Conservation (phyloP, 2,797 vertebrate genomes). For the Argyrosomus regius region DNA sequence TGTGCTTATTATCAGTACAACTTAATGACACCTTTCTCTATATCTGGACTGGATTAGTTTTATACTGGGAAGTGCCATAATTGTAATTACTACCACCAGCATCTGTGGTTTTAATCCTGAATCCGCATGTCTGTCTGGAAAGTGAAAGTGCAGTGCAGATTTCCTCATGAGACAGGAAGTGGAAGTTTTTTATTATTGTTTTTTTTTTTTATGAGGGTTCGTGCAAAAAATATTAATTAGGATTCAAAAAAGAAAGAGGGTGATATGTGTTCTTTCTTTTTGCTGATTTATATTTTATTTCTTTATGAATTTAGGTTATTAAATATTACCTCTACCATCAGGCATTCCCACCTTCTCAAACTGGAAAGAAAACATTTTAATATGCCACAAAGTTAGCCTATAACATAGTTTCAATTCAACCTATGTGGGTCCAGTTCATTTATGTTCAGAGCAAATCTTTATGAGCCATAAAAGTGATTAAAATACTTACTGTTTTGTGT, state of each 20-base stretch:
- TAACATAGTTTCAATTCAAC: no score
- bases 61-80: conserved; percentile 43
- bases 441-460: no score
- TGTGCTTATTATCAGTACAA: conserved; percentile 53
- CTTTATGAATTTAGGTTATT: neutral
- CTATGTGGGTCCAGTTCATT: no score
- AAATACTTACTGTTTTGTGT: no score
- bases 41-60: conserved; percentile 57
- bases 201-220: neutral
- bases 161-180: neutral
- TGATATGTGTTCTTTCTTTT: neutral
- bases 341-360: neutral
- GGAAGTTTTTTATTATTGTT: neutral
- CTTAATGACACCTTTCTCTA: conserved; percentile 47
- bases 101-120: conserved; percentile 41
- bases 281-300: neutral
- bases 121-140: conserved; percentile 25
- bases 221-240: neutral
- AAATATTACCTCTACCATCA: neutral
- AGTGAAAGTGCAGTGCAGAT: conserved; percentile 25
- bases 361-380: no score
- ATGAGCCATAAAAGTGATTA: no score
- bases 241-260: neutral
- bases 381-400: no score
- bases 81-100: conserved; percentile 63